Base-by-base conservation (phyloP, 2,113 vertebrate species). In the pig (Sus scrofa) region DNA sequence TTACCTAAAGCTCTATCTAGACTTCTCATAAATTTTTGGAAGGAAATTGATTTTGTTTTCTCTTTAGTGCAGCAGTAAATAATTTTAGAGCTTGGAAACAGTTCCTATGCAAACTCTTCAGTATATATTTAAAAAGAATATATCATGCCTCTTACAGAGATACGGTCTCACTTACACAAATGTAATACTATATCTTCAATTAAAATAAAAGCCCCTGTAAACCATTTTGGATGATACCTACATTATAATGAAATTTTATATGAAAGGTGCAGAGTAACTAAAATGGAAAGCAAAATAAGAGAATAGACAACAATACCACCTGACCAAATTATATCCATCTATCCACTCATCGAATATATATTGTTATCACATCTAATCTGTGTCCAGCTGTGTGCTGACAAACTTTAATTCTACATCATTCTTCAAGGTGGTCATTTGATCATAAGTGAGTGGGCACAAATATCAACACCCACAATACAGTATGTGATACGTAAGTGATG, bases 31-130 rank as follows among this genome's bases (percentile, higher is more conserved):
- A 88, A 95, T 88, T 96, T 95, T 75, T 88, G 94, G 67, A 94
- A 37, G n/a, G 67, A 96, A 97, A 94, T 95, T 95, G 92, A 97
- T 96, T 96, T 97, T 95, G 88, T 96, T 95, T 95, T 86, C 81
- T 90, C 56, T 95, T 89, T 11, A 37, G n/a, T 78, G 67, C 65
- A 37, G 37, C 39, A 67, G 60, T 96, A 94, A 97, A 82, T 96
- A 96, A 96, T 92, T 95, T 78, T 85, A 91, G 92, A 88, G 60
- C 54, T 95, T 92, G 27, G 93, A 96, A 96, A 97, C 54, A 96
- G 94, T 94, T 92, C 85, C 91, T 85, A 90, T 96, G 77, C 37
- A 97, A 97, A 96, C 20, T 68, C 73, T 91, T 91, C 50, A 71
- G 56, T 71, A 68, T 88, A 85, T 65, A 85, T 87, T 91, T 78